These are phyloP conservation scores for Sigmodon hispidus DNA, from an alignment of 2,113 vertebrate species.

Conservation along the genomic window DNA sequence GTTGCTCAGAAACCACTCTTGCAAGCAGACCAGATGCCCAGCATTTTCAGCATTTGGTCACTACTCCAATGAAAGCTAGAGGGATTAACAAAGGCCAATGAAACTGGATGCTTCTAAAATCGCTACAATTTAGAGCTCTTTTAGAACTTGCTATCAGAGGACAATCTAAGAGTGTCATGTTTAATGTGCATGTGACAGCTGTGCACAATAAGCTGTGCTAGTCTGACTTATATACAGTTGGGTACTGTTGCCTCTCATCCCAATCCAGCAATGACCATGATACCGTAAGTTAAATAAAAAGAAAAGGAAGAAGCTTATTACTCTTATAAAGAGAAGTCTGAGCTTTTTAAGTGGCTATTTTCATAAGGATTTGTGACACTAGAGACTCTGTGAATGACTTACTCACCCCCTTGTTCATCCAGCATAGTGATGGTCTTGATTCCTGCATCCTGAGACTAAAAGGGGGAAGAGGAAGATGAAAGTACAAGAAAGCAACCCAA, in stretches of 20 bases:
- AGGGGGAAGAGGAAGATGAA: conserved; percentile 11
- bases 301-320: neutral
- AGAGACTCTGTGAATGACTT: neutral
- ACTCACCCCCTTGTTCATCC: conserved; percentile 86
- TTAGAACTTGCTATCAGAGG: conserved; percentile 24
- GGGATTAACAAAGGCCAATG: neutral
- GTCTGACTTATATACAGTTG: neutral
- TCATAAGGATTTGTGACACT: neutral
- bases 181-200: neutral
- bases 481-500: conserved; percentile 40
- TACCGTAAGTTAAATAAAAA: neutral
- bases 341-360: neutral
- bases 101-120: conserved; percentile 28
- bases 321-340: neutral
- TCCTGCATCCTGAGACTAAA: conserved; percentile 74
- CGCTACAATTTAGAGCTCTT: neutral
- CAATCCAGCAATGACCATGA: conserved; percentile 29
- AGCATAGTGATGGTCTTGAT: conserved; percentile 34
- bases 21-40: conserved; percentile 17
- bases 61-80: conserved; percentile 35
- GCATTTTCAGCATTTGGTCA: conserved; percentile 23
- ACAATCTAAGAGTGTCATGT: neutral
- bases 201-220: neutral
- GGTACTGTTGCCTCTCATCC: neutral
- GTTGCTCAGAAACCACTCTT: neutral